Evolutionary conservation across 2,113 vertebrate genomes (phyloP).

Genomic region (Charina bottae): DNA sequence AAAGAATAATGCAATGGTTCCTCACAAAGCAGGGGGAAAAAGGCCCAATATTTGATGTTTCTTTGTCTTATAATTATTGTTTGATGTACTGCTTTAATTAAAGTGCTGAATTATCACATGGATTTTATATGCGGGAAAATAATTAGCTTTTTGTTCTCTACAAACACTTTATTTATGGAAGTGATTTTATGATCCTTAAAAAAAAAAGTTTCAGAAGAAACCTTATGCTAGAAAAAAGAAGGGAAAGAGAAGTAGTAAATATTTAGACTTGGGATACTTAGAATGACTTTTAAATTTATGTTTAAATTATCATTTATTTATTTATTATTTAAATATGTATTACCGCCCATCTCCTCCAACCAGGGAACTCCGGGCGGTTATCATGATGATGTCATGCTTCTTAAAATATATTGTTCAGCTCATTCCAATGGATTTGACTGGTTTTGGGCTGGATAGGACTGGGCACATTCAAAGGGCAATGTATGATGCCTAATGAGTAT

Average conservation of each 20-base stretch:
- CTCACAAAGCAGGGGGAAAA: constrained; percentile 41
- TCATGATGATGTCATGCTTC: constrained; percentile 52
- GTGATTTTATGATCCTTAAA: constrained; percentile 55
- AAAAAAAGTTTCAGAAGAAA: background rate
- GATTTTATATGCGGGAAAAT: constrained; percentile 79
- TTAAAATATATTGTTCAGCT: constrained; percentile 18
- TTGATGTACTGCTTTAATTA: constrained; percentile 87
- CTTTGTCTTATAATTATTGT: constrained; percentile 66
- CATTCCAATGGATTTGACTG: background rate
- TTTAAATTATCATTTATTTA: constrained; percentile 55
- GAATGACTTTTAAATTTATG: constrained; percentile 57
- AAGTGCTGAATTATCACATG: constrained; percentile 81
- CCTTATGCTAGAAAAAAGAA: constrained; percentile 21
- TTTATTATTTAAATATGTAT: no score
- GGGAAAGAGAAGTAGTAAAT: constrained; percentile 48
- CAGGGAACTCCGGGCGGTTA: no score
- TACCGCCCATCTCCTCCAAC: no score
- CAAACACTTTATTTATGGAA: constrained; percentile 71
- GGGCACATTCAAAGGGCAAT: background rate
- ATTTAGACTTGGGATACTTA: constrained; percentile 61
- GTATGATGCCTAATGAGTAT: background rate
- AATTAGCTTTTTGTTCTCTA: constrained; percentile 76
- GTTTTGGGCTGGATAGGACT: background rate
- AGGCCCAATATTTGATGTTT: constrained; percentile 56
- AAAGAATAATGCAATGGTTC: constrained; percentile 56